Evolutionary conservation across 2,888 invertebrate species (phyloP), one percentile per base, ranked within the genome.

Genomic region (Ormyrus thymus): DNA sequence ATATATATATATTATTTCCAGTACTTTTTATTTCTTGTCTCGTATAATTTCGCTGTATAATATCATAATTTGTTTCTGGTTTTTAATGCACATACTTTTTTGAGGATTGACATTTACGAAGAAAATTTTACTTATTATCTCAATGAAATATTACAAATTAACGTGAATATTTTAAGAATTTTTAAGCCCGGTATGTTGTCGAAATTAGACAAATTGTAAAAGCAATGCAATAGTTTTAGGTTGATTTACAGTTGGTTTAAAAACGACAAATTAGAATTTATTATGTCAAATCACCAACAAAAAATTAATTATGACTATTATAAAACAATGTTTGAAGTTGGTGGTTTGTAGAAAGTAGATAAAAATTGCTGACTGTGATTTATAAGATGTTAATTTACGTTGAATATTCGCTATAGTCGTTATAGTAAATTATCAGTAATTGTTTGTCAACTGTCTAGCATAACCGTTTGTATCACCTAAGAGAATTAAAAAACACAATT

Each of bases 361-460:
- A 65, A 8, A 70, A 78, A 81, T 72, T 73, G 55, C 65, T 70
- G 65, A 68, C 78, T 81, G 81, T 81, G 81, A 81, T 81, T 29
- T 73, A 53, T 55, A 68, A 78, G 29, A 76, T 66, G 29, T 69
- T 78, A 66, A 68, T 78, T 76, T 81, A 64, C 76, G 55, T 71
- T 66, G 43, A 45, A 53, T 46, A 56, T 13, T 55, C 64, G 64
- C 58, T 77, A 13, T 68, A 78, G 7, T 15, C 43, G 50, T 78
- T 70, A 65, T 75, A 15, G 53, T 51, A 43, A 11, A 46, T 62
- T 64, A 58, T 10, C 64, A 51, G 15, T 69, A 51, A 73, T 73
- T 68, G 59, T 68, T 73, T 58, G 68, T 43, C 8, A 64, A 64
- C 62, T 69, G 64, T 53, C 59, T 64, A 64, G 55, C 29, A 29